Evolutionary conservation across 1,140 invertebrate species (phyloP).

Genomic region (Tetramorium alpestre): DNA sequence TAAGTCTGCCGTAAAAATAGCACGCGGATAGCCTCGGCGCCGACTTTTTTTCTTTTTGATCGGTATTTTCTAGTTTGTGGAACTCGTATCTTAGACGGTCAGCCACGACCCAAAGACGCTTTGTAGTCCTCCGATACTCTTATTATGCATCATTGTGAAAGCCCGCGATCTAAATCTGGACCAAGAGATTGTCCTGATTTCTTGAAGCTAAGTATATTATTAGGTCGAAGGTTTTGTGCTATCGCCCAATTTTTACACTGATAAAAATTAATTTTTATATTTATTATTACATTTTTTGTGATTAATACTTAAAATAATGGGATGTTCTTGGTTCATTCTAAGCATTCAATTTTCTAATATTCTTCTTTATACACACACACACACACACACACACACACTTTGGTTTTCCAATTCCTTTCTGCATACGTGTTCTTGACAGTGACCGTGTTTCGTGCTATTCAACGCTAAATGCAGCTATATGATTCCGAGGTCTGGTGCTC

Average conservation of each 20-base stretch:
- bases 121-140: conserved; percentile 56
- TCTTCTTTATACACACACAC: too few relatives aligned
- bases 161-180: conserved; percentile 27
- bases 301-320: background rate
- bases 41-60: conserved; percentile 53
- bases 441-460: background rate
- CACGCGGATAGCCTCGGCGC: conserved; percentile 37
- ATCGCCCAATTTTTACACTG: background rate
- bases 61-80: conserved; percentile 74
- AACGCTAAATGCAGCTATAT: background rate
- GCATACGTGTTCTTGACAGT: conserved; percentile 13
- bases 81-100: conserved; percentile 67
- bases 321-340: background rate
- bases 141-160: conserved; percentile 69
- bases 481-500: conserved; percentile 6
- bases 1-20: conserved; percentile 71
- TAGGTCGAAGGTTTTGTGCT: background rate
- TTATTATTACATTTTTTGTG: background rate
- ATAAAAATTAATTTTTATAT: background rate
- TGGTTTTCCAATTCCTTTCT: background rate
- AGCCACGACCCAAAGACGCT: conserved; percentile 45
- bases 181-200: background rate
- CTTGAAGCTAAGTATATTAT: conserved; percentile 24
- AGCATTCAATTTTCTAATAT: background rate
- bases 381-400: background rate